phyloP scores from a whole-genome alignment of 2,113 vertebrate genomes.

The Platysternon megacephalum region DNA sequence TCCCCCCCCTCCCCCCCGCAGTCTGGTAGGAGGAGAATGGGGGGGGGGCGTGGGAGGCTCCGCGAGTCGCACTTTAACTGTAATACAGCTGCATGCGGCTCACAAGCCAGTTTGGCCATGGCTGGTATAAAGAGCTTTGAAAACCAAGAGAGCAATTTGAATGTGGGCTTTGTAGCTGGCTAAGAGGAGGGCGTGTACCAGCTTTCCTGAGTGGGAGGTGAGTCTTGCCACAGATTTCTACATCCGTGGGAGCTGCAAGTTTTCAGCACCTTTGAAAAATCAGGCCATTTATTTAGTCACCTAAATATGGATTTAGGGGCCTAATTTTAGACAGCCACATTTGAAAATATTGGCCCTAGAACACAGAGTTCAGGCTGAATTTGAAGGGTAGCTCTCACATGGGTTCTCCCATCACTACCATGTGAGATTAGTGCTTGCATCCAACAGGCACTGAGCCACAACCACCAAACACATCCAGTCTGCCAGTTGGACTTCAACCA shows the following conservation, averaged over 20 bases:
- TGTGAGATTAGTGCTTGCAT: conserved; percentile 48
- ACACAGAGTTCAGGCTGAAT: neutral
- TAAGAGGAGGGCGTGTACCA: neutral
- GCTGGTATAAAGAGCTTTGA: neutral
- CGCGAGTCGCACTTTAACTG: too few species aligned
- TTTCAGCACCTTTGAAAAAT: neutral
- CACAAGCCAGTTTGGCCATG: too few species aligned
- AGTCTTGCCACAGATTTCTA: neutral
- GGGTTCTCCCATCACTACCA: conserved; percentile 62
- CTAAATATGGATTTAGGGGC: neutral
- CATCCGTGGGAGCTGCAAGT: neutral
- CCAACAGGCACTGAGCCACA: conserved; percentile 67
- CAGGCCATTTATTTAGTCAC: neutral
- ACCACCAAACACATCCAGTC: conserved; percentile 61
- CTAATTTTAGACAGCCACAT: neutral
- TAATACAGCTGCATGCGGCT: too few species aligned
- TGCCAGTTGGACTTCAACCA: conserved; percentile 74
- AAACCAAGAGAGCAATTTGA: neutral
- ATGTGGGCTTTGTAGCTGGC: neutral
- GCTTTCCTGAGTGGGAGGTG: neutral
- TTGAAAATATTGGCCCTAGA: neutral
- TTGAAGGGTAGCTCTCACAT: conserved; percentile 33
- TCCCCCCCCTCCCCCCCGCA: too few species aligned
- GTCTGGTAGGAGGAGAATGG: too few species aligned
- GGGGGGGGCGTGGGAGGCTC: too few species aligned